Conservation (phyloP, 2,797 vertebrate genomes). For the Sandelia bainsii region DNA sequence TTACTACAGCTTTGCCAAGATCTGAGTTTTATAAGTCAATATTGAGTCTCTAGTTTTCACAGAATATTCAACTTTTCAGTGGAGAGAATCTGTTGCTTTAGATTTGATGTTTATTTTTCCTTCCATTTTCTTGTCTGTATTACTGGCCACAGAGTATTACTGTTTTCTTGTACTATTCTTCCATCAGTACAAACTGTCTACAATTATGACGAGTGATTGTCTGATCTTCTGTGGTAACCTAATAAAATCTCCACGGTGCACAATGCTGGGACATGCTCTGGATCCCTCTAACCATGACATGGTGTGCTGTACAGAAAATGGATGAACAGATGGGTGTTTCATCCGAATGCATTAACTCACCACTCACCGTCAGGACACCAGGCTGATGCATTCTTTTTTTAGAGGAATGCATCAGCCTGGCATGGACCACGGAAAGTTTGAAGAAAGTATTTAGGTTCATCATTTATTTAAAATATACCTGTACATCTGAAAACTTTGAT, state of each 20-base stretch:
- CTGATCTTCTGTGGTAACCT: not conserved
- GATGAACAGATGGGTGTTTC: conserved; percentile 35
- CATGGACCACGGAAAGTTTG: conserved; percentile 12
- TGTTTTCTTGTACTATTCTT: not conserved
- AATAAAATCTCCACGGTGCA: not conserved
- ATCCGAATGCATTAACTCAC: conserved; percentile 33
- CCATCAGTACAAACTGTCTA: not conserved
- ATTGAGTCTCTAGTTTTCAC: not conserved
- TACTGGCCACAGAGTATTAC: not conserved
- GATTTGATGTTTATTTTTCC: too few relatives aligned
- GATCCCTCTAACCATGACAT: conserved; percentile 7
- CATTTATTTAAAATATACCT: conserved; percentile 46
- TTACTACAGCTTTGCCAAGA: not conserved
- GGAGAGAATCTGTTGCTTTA: not conserved
- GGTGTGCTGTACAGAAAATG: conserved; percentile 28
- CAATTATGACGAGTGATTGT: not conserved
- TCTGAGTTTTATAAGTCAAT: not conserved
- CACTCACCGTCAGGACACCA: conserved; percentile 7
- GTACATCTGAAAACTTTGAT: conserved; percentile 35
- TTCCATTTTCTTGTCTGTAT: not conserved
- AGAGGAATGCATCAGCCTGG: not conserved
- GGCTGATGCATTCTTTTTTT: conserved; percentile 2
- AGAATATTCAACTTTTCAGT: not conserved
- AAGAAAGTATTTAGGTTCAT: conserved; percentile 32
- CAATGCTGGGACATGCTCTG: not conserved